Conservation (phyloP, 2,113 vertebrate genomes). For the Callipepla californica region DNA sequence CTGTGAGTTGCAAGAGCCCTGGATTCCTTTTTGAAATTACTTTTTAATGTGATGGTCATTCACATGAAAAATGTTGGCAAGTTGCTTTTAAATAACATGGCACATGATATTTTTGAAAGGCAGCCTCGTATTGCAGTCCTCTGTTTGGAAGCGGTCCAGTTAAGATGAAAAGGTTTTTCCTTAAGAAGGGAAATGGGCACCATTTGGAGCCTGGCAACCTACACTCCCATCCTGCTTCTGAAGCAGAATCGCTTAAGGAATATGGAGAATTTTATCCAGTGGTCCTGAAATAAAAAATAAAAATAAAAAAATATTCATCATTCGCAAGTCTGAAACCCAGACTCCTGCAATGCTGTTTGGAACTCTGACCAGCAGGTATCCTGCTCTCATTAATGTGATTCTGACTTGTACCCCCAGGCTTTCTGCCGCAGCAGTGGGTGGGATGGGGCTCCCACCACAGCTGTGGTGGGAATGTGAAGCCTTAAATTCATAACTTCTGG, state of each 20-base stretch:
- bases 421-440: neutral
- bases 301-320: neutral
- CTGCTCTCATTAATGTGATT: neutral
- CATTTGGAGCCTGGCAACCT: neutral
- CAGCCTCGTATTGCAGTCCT: neutral
- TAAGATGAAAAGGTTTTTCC: neutral
- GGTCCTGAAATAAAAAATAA: neutral
- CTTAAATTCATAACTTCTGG: neutral
- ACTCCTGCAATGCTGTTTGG: neutral
- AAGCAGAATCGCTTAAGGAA: neutral
- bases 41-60: neutral
- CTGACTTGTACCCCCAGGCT: neutral
- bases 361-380: neutral
- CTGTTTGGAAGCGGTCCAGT: neutral
- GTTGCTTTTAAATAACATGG: neutral
- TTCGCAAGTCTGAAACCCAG: neutral
- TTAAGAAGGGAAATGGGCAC: neutral
- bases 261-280: neutral
- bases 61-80: neutral
- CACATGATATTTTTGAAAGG: neutral
- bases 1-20: slow-evolving; percentile 9
- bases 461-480: neutral
- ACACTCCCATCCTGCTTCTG: neutral
- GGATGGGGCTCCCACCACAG: neutral
- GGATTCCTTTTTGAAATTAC: slow-evolving; percentile 17